Base-by-base conservation (phyloP, 2,888 invertebrate genomes). In the Pharmacophagus antenor region DNA sequence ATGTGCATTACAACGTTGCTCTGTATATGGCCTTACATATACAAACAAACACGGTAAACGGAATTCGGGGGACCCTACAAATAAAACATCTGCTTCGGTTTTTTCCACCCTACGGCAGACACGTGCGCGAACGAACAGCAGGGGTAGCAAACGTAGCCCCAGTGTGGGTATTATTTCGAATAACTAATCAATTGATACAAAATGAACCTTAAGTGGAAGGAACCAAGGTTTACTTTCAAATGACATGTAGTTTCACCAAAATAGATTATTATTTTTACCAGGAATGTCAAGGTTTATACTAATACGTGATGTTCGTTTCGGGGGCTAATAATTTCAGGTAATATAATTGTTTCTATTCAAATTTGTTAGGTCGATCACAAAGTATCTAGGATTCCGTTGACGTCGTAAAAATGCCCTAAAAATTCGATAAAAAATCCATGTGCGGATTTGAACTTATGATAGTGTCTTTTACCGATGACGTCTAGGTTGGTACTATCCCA, bases 221-320 rank as follows among this genome's bases (percentile, higher is more conserved):
- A 23, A 58, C 66, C 74, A 80, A 76, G 78, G 73, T 65, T 69
- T 70, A 74, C 67, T 76, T 79, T 80, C 60, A 65, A 72, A 71
- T 70, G 67, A 65, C 65, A 49, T 58, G 57, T 58, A 55, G 62
- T 65, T 68, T 69, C 72, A 78, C 81, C 73, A 70, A 87, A 89
- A 87, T 86, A 85, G 84, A 84, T 79, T 80, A 84, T 86, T 89
- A 88, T 90, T 90, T 88, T 87, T 88, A 88, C 82, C 85, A 69
- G 84, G 89, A 88, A 90, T 88, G 88, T 88, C 89, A 86, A 88
- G 88, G 89, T 85, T 87, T 77, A 37, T 74, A 81, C 77, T 76
- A 81, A 80, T 84, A 85, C 83, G 83, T 84, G 86, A 83, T 77
- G 84, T 76, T 77, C 80, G 79, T 82, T 68, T 84, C 73, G 70